Percentiles rank a stretch among this genome's conserved stretches.
These are phyloP conservation scores for Tympanuchus pallidicinctus DNA, from an alignment of 2,113 vertebrate genomes.

Conservation along the genomic window DNA sequence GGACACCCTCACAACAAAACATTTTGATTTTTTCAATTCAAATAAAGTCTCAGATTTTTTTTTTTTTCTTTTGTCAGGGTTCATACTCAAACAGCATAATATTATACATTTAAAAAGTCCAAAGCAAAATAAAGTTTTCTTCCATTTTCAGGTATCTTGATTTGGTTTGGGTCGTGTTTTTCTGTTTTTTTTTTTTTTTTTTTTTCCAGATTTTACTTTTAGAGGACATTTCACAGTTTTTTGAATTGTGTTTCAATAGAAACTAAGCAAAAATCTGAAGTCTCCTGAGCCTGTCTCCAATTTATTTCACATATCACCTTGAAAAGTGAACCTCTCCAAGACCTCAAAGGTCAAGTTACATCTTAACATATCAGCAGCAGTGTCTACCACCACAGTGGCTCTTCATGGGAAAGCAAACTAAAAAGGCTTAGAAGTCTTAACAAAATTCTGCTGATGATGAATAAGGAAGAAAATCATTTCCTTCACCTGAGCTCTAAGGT, in stretches of 20 bases:
- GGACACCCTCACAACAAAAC: fast-evolving
- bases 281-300: background rate
- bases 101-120: background rate
- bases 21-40: background rate
- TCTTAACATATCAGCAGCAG: background rate
- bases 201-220: background rate
- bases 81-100: background rate
- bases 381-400: background rate
- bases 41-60: background rate
- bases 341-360: background rate
- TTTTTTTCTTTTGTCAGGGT: background rate
- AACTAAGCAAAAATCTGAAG: background rate
- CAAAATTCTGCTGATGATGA: background rate
- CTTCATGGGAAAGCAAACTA: background rate
- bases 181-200: background rate
- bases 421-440: background rate
- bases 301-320: background rate
- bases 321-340: background rate
- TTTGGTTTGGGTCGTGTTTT: background rate
- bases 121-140: fast-evolving
- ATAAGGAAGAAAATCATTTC: background rate
- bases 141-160: background rate
- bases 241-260: background rate
- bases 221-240: background rate
- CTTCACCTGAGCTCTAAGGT: background rate